Percentiles rank a stretch among this genome's conserved stretches.
These are phyloP conservation scores for Cephalopholis sonnerati DNA, from an alignment of 2,113 vertebrate genomes.

Conservation along the genomic window DNA sequence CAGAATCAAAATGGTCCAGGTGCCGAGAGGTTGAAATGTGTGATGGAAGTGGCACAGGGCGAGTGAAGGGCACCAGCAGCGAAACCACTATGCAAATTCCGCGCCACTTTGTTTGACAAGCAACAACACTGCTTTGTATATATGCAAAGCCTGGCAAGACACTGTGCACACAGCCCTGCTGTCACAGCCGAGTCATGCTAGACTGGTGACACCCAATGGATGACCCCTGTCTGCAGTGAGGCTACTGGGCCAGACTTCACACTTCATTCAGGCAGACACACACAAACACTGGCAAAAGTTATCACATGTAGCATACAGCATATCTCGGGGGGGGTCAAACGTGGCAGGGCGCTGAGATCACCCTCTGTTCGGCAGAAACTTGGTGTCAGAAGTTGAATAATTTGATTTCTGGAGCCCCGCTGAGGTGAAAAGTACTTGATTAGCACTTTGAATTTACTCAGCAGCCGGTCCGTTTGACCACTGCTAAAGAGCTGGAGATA, in stretches of 20 bases:
- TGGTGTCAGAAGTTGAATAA: constrained; percentile 38
- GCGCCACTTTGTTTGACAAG: constrained; percentile 84
- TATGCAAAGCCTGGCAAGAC: constrained; percentile 83
- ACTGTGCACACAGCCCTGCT: constrained; percentile 64
- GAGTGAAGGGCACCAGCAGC: constrained; percentile 80
- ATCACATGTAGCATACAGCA: constrained; percentile 3
- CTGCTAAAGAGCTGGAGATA: constrained; percentile 28
- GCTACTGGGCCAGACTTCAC: constrained; percentile 52
- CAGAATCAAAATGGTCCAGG: constrained; percentile 16
- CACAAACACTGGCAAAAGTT: constrained; percentile 14
- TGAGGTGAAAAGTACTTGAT: constrained; percentile 78
- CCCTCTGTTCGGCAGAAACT: constrained; percentile 5
- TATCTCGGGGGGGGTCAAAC: constrained; percentile 41
- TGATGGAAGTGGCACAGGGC: constrained; percentile 60
- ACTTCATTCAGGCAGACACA: constrained; percentile 38
- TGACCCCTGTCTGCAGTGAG: constrained; percentile 68
- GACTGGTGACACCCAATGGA: constrained; percentile 67
- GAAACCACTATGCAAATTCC: constrained; percentile 83
- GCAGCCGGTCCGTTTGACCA: constrained; percentile 37
- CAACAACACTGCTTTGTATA: constrained; percentile 83
- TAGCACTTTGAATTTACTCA: constrained; percentile 72
- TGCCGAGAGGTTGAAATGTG: constrained; percentile 33
- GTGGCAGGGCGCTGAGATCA: constrained; percentile 4
- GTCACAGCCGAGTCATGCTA: constrained; percentile 66
- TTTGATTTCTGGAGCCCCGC: constrained; percentile 55